These are phyloP conservation scores for Struthidea cinerea DNA, from an alignment of 2,113 vertebrate species.

Conservation along the genomic window DNA sequence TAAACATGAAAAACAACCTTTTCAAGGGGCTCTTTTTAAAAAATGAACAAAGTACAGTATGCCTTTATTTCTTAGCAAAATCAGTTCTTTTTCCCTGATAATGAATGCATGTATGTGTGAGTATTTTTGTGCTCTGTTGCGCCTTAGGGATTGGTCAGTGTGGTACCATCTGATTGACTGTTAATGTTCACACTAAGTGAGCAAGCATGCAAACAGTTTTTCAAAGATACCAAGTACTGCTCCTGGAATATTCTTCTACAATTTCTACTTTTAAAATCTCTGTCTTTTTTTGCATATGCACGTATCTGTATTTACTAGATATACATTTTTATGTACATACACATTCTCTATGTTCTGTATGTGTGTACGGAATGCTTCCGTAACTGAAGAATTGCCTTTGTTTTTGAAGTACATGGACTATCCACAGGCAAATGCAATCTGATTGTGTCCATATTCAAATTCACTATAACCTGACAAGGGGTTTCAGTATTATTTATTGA, in stretches of 20 bases:
- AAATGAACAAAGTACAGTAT: fast-evolving
- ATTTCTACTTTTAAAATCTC: neutral
- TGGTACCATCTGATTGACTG: neutral
- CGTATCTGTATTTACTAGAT: neutral
- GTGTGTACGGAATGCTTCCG: neutral
- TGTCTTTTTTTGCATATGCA: neutral
- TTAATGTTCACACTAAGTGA: neutral
- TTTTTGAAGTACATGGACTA: neutral
- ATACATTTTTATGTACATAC: neutral
- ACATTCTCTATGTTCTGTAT: neutral
- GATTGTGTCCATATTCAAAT: neutral
- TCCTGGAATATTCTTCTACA: neutral
- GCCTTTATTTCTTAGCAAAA: neutral
- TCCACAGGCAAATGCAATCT: neutral
- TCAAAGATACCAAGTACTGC: neutral
- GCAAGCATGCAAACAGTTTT: neutral
- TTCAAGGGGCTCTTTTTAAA: neutral
- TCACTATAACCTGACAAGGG: neutral
- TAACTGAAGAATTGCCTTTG: neutral
- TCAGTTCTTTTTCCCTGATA: neutral
- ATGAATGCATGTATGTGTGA: neutral
- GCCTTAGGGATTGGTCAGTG: neutral
- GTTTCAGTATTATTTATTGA: neutral
- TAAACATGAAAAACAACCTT: neutral
- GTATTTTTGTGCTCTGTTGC: neutral